Evolutionary conservation across 2,113 vertebrate genomes (phyloP), one percentile per base, ranked within the genome.

Genomic region (Corapipo altera): DNA sequence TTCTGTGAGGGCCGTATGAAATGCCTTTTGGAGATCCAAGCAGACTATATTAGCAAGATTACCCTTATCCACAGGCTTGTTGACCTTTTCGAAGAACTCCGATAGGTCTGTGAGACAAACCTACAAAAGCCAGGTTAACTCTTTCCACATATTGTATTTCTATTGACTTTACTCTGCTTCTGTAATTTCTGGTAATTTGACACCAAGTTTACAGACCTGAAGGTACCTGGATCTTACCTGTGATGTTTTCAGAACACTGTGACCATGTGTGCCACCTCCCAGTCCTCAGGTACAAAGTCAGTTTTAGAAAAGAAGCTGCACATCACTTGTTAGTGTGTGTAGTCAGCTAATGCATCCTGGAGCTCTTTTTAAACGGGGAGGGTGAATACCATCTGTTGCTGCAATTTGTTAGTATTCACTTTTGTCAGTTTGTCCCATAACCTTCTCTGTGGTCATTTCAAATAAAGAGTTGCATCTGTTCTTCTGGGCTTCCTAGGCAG

Each of bases 381-480:
- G n/a, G 82, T 69, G 90, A 90, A 37, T 85, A 58, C 88, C 92
- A 93, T 94, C 94, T 96, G 88, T 59, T 96, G 66, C 74, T 91
- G 57, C 58, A 89, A 52, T 94, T 93, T 95, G 61, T 76, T 94
- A 61, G 22, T 41, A 55, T 79, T 94, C 58, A 46, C 85, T 95
- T 89, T 91, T 82, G 70, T 94, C 71, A 83, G 2, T 91, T 95
- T 79, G 78, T 95, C 88, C 82, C 58, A 58, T 69, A 93, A 91
- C 74, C 66, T 93, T 74, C 75, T 88, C 67, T 69, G 58, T 91
- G 85, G 74, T 85, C 71, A 90, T 91, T 95, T 91, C 77, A 95
- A 85, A 85, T 94, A 88, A 95, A 94, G 92, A 90, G 85, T 61
- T 93, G 41, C 75, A 76, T 85, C 94, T 96, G 88, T 79, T 94